phyloP scores from a whole-genome alignment of 2,888 invertebrate genomes.

The Chrysolina haemoptera region DNA sequence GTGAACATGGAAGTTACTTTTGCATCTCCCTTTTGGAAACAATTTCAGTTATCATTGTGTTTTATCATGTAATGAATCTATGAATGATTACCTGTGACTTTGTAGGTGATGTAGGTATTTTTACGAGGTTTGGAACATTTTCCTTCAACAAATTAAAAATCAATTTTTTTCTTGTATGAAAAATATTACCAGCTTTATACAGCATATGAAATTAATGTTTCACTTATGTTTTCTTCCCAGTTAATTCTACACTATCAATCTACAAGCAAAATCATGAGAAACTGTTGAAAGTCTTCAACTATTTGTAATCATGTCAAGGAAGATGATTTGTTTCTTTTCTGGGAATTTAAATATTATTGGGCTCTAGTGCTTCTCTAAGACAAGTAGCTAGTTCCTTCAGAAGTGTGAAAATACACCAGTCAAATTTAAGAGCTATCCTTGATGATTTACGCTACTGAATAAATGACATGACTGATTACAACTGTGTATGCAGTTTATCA shows the following conservation, averaged over 20 bases:
- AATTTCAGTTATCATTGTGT: conserved; percentile 39
- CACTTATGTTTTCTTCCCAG: background rate
- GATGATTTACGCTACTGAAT: too few relatives aligned
- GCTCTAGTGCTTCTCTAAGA: too few relatives aligned
- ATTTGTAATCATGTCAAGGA: background rate
- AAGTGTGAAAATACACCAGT: too few relatives aligned
- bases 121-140: conserved; percentile 62
- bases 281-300: too few relatives aligned
- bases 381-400: too few relatives aligned
- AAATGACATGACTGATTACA: too few relatives aligned
- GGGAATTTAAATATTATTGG: background rate
- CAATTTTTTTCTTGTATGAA: conserved; percentile 27
- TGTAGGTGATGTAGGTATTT: conserved; percentile 60
- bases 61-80: background rate
- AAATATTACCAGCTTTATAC: conserved; percentile 45
- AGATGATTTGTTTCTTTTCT: background rate
- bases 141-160: conserved; percentile 49
- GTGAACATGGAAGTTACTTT: conserved; percentile 77
- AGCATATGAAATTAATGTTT: background rate
- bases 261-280: too few relatives aligned
- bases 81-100: conserved; percentile 48
- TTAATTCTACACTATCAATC: background rate
- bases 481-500: too few relatives aligned
- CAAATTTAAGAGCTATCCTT: too few relatives aligned
- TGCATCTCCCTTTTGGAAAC: conserved; percentile 56